Evolutionary conservation across 2,113 vertebrate genomes (phyloP).

Genomic region (Mesocricetus auratus): DNA sequence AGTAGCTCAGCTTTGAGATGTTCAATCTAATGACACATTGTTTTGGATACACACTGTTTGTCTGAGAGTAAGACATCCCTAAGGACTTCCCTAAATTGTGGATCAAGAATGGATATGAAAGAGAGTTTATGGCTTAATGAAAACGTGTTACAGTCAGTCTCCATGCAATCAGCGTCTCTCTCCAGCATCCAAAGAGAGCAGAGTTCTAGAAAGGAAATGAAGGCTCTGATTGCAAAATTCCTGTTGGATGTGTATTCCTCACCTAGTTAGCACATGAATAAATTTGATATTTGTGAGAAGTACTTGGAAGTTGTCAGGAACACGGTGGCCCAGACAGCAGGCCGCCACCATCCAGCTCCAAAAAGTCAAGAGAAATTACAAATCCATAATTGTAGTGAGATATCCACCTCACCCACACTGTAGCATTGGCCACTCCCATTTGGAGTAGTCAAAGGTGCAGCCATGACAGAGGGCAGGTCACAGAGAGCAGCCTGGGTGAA

Average conservation of each 20-base stretch:
- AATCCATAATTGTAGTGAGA: not conserved
- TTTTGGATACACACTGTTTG: conserved; percentile 23
- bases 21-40: conserved; percentile 34
- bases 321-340: no score
- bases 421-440: no score
- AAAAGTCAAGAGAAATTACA: conserved; percentile 16
- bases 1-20: conserved; percentile 42
- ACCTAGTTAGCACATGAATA: not conserved
- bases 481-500: no score
- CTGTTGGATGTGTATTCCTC: not conserved
- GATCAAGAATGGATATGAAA: conserved; percentile 51
- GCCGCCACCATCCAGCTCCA: not conserved
- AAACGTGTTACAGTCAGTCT: conserved; percentile 2
- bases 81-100: conserved; percentile 42
- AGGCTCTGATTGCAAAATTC: not conserved
- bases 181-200: not conserved
- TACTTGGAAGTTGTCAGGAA: not conserved
- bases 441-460: no score
- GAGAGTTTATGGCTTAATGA: conserved; percentile 54
- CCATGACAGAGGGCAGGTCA: no score
- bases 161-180: conserved; percentile 1
- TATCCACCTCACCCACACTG: no score
- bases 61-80: conserved; percentile 30
- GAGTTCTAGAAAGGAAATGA: not conserved
- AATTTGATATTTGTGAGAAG: not conserved